Evolutionary conservation across 1,140 invertebrate genomes (phyloP).

Genomic region (Melanaphis sacchari): DNA sequence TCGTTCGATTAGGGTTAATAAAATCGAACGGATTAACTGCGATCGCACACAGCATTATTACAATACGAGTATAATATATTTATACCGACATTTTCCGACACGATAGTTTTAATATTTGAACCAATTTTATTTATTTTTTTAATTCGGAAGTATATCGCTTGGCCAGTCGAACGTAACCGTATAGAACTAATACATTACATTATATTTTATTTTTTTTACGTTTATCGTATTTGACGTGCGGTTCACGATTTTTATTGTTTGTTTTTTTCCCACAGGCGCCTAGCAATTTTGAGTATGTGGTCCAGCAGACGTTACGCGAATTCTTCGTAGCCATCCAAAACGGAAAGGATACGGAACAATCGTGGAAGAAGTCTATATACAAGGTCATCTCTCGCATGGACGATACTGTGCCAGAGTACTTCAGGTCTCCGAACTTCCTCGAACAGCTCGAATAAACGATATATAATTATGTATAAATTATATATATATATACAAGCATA

Average conservation of each 20-base stretch:
- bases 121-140: too few relatives aligned
- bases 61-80: neutral
- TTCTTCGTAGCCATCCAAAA: constrained; percentile 97
- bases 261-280: constrained; percentile 79
- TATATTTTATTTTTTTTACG: neutral
- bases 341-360: constrained; percentile 96
- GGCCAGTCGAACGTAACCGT: neutral
- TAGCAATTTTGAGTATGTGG: constrained; percentile 93
- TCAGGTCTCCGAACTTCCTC: constrained; percentile 99
- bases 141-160: neutral
- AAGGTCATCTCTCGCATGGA: constrained; percentile 99
- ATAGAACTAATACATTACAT: neutral
- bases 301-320: constrained; percentile 95
- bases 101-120: neutral
- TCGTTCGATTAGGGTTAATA: neutral
- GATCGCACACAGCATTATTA: neutral
- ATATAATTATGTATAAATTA: constrained; percentile 49
- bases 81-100: neutral
- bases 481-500: neutral
- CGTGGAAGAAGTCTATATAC: constrained; percentile 99
- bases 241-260: neutral
- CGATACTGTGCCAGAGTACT: constrained; percentile 98
- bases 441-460: constrained; percentile 90
- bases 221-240: neutral
- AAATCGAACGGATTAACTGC: neutral